Base-by-base conservation (phyloP, 2,888 invertebrate species). In the Eilema griseolum region DNA sequence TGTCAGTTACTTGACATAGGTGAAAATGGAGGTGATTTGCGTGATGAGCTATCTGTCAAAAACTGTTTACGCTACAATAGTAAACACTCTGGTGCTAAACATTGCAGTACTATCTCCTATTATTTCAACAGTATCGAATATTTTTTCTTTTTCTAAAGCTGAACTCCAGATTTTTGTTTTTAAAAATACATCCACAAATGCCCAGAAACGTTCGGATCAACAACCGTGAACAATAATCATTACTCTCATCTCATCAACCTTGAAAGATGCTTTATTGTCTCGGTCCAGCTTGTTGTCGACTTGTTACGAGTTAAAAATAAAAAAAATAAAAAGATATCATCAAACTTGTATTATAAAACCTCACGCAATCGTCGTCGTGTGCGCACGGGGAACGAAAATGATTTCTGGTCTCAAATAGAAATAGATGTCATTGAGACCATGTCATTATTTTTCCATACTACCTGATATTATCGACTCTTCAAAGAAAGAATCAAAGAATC, bases 181-280 rank as follows among this genome's bases (percentile, higher is more conserved):
- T 31, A 72, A 90, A 91, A 90, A 90, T 89, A 89, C 86, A 86
- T 84, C 79, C 81, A 75, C 80, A 86, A 37, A 83, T 81, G 83
- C 84, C 85, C 91, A 91, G 91, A 89, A 91, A 90, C 90, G 85
- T 72, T 74, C 88, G 84, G 88, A 89, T 87, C 91, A 92, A 91
- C 89, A 91, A 90, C 91, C 92, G 92, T 90, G 89, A 89, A 92
- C 91, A 94, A 92, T 93, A 92, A 93, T 94, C 93, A 94, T 94
- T 94, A 94, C 90, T 87, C 86, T 85, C 86, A 86, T 86, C 91
- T 92, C 93, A 92, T 93, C 94, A 93, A 86, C 88, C 92, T 94
- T 91, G 93, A 90, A 90, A 92, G 87, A 93, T 90, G 90, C 85
- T 92, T 93, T 92, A 94, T 94, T 93, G 94, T 94, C 92, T 93